Base-by-base conservation (phyloP, 2,888 invertebrate species). In the Congeria kusceri region DNA sequence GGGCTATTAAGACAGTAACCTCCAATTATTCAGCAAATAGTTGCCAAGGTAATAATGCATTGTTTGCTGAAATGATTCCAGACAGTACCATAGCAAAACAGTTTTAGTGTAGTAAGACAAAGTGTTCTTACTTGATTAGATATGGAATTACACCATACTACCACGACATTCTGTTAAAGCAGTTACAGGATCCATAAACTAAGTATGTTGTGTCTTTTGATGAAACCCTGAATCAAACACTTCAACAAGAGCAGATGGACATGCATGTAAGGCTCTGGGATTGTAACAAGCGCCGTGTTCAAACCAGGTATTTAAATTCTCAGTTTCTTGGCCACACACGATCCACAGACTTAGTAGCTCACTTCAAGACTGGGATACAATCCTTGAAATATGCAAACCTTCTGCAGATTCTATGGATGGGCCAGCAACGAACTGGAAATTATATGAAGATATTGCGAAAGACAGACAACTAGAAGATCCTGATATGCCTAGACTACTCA, bases 171-270 rank as follows among this genome's bases (percentile, higher is more conserved):
- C 47, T 58, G 25, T 15, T 76, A 4, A 18, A 63, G 25, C 32
- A 70, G 13, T n/a, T 61, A 20, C 23, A 49, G 25, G 39, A 56
- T 47, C 64, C 59, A 47, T 61, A 47, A 9, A 23, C 32, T 18
- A 58, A n/a, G 15, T 76, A 49, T 66, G 74, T 74, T n/a, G 44
- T 82, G 15, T 61, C 71, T n/a, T 80, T 83, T 71, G 71, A 83
- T 47, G 80, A 80, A 63, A 66, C 66, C 25, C 66, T 77, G 23
- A 83, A 79, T 47, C 68, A 67, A 32, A 20, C 65, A 20, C 46
- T 70, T 18, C 81, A 84, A 57, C 9, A 69, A 68, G 79, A 84
- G 53, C 81, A 84, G 56, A 81, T 84, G 80, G 80, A 83, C 59
- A 58, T 84, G 25, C 73, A 69, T 46, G 53, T 83, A 23, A n/a